These are phyloP conservation scores for Dolichomitus sp. DNA, from an alignment of 2,888 invertebrate species.

Conservation along the genomic window DNA sequence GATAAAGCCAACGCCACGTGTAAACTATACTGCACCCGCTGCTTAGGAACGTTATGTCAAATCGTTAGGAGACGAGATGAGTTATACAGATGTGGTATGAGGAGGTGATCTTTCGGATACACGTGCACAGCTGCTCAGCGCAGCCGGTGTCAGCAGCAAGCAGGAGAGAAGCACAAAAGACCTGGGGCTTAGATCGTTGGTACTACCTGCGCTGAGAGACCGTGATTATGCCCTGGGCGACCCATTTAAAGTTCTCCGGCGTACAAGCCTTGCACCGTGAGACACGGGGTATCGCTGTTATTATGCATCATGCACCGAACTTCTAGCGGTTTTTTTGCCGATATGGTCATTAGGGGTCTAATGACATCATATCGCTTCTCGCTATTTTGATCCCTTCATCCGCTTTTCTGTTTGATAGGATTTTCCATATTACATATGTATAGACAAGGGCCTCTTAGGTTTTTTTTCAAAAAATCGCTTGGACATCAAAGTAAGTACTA, in stretches of 20 bases:
- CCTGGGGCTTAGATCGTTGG: not conserved
- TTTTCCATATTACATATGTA: no score
- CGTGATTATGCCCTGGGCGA: constrained; percentile 55
- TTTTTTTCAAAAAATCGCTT: no score
- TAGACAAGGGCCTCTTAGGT: no score
- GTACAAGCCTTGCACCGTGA: not conserved
- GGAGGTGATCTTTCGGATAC: constrained; percentile 10
- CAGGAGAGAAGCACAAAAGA: constrained; percentile 1
- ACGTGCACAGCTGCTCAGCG: not conserved
- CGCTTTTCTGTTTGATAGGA: no score
- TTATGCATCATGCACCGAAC: constrained; percentile 6
- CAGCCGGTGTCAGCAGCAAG: not conserved
- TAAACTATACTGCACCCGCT: constrained; percentile 40
- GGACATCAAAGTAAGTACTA: no score
- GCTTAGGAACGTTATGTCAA: constrained; percentile 31
- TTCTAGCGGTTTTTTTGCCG: not conserved
- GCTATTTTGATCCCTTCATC: no score
- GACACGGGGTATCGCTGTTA: constrained; percentile 13
- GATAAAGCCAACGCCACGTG: constrained; percentile 52
- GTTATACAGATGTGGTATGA: constrained; percentile 10
- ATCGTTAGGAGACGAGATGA: constrained; percentile 47
- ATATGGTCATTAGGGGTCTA: not conserved
- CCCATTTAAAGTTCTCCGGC: constrained; percentile 54
- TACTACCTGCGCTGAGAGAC: not conserved
- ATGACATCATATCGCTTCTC: not conserved